Conservation (phyloP, 2,113 vertebrate genomes). For the Dipodomys merriami region DNA sequence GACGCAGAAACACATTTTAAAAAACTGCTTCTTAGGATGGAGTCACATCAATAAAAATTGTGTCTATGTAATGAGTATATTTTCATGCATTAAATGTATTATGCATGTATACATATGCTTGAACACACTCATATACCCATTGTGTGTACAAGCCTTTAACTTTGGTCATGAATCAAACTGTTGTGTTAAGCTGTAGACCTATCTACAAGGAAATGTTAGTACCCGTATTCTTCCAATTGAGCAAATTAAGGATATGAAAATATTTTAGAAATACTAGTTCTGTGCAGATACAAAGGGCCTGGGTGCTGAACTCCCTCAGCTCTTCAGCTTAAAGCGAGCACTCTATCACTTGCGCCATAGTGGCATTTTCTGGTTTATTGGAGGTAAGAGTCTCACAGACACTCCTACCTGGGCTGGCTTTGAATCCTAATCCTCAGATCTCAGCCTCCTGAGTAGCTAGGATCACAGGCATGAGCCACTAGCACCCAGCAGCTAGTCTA, state of each 20-base stretch:
- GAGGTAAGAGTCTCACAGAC: too few species aligned
- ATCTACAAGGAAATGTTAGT: not conserved
- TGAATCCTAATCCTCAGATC: too few species aligned
- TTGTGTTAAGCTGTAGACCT: not conserved
- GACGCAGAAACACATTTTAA: conserved; percentile 25
- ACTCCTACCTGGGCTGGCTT: too few species aligned
- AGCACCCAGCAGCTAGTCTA: not conserved
- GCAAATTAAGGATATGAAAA: not conserved
- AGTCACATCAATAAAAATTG: not conserved
- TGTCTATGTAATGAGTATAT: not conserved
- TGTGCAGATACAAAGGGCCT: not conserved
- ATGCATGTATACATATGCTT: not conserved
- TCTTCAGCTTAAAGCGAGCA: too few species aligned
- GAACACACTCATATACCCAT: not conserved
- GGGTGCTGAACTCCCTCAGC: too few species aligned
- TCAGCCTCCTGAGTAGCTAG: too few species aligned
- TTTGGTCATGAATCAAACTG: not conserved
- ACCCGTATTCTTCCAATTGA: not conserved
- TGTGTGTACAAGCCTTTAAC: not conserved
- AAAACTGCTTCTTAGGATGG: not conserved
- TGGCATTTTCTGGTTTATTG: too few species aligned
- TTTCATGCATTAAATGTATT: not conserved
- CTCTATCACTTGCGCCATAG: too few species aligned
- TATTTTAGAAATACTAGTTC: not conserved
- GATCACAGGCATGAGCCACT: too few species aligned